Percentiles rank a stretch among this genome's conserved stretches.
Evolutionary conservation across 2,113 vertebrate genomes (phyloP).

Genomic region (Nothobranchius kuhntae): DNA sequence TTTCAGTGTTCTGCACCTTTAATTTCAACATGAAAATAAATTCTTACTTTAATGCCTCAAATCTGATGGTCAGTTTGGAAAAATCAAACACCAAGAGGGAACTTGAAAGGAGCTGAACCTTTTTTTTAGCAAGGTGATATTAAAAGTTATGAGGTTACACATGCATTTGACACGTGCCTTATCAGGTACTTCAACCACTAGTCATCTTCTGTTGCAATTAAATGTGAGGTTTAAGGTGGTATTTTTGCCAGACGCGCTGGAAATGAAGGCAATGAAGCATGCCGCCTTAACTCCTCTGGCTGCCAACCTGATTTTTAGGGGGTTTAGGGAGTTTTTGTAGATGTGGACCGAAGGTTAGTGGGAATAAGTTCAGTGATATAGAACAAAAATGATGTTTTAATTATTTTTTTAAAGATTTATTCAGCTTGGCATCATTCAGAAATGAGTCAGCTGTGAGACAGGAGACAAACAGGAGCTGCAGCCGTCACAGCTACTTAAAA

Average conservation of each 20-base stretch:
- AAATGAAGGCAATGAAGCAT: conserved; percentile 31
- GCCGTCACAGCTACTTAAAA: background rate
- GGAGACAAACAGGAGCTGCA: background rate
- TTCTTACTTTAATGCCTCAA: no score
- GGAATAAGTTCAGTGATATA: conserved; percentile 16
- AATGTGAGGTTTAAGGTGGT: conserved; percentile 6
- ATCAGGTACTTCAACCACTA: conserved; percentile 9
- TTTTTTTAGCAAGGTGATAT: background rate
- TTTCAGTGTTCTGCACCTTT: no score
- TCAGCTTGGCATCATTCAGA: background rate
- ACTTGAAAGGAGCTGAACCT: background rate
- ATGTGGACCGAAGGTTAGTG: conserved; percentile 14
- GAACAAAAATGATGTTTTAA: conserved; percentile 31
- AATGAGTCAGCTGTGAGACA: background rate
- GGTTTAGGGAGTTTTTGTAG: conserved; percentile 11
- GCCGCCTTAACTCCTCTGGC: conserved; percentile 12
- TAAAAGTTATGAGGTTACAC: conserved; percentile 1
- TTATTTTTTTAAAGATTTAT: conserved; percentile 14
- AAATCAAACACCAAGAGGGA: background rate
- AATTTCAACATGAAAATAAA: no score
- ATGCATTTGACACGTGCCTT: background rate
- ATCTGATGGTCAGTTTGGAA: no score
- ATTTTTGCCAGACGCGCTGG: conserved; percentile 29
- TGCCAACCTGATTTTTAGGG: conserved; percentile 16
- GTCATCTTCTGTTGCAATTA: conserved; percentile 13